Percentiles rank a stretch among this genome's conserved stretches.
phyloP scores from a whole-genome alignment of 2,797 vertebrate genomes.

The Cryptoprocta ferox region DNA sequence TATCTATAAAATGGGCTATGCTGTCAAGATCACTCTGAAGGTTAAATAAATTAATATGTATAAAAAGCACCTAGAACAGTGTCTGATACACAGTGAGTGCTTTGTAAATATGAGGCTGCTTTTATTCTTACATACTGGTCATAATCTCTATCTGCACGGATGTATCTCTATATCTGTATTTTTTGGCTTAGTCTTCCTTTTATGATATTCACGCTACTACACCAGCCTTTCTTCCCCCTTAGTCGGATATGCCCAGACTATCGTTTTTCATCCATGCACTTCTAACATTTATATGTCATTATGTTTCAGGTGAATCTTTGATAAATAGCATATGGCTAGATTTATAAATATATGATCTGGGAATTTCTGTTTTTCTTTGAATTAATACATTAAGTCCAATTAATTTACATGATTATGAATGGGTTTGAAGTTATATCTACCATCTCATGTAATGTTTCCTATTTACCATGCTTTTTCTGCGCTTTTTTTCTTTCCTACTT shows the following conservation, averaged over 20 bases:
- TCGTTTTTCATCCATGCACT: background rate
- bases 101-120: background rate
- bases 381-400: background rate
- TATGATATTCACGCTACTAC: background rate
- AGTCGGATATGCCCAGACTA: background rate
- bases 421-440: background rate
- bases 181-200: constrained; percentile 5
- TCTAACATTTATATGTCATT: background rate
- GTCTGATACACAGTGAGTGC: background rate
- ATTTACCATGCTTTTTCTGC: background rate
- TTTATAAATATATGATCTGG: constrained; percentile 33
- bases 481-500: background rate
- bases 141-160: background rate
- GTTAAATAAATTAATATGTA: background rate
- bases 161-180: background rate
- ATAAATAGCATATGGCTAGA: background rate
- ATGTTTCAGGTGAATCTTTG: background rate
- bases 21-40: background rate
- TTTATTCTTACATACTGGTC: background rate
- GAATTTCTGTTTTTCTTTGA: constrained; percentile 11
- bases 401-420: background rate
- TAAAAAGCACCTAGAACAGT: background rate
- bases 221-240: background rate
- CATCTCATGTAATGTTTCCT: constrained; percentile 36
- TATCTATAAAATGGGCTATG: constrained; percentile 34